These are phyloP conservation scores for Macrotrachela quadricornifera DNA, from an alignment of 1,140 invertebrate species.

Conservation along the genomic window DNA sequence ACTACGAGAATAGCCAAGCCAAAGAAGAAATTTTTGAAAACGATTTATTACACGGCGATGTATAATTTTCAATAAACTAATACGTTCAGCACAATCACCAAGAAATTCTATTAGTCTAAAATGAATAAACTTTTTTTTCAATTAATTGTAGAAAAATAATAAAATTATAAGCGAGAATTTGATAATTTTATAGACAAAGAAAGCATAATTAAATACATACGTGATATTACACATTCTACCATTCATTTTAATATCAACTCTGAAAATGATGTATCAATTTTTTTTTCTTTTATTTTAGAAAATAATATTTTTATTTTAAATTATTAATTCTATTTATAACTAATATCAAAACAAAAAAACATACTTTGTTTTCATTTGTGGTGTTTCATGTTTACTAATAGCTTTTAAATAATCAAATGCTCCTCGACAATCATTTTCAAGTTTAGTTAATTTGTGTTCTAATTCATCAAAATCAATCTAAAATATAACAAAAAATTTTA, in stretches of 20 bases:
- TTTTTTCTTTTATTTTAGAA: neutral
- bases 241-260: neutral
- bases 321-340: neutral
- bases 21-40: slow-evolving; percentile 77
- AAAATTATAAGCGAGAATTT: too few relatives aligned
- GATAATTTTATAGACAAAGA: too few relatives aligned
- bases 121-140: too few relatives aligned
- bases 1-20: slow-evolving; percentile 60
- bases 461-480: slow-evolving; percentile 32
- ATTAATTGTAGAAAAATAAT: too few relatives aligned
- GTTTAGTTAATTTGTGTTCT: slow-evolving; percentile 47
- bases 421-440: slow-evolving; percentile 83
- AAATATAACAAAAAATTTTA: neutral
- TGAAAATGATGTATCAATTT: neutral
- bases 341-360: neutral
- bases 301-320: too few relatives aligned
- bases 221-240: neutral
- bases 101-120: slow-evolving; percentile 77
- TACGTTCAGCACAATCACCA: slow-evolving; percentile 81
- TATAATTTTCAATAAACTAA: slow-evolving; percentile 71
- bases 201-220: neutral
- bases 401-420: slow-evolving; percentile 90
- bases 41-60: slow-evolving; percentile 71
- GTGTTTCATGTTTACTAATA: slow-evolving; percentile 77
- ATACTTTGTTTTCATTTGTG: slow-evolving; percentile 60